These are phyloP conservation scores for Sinonovacula constricta DNA, from an alignment of 1,140 invertebrate genomes.

Conservation along the genomic window DNA sequence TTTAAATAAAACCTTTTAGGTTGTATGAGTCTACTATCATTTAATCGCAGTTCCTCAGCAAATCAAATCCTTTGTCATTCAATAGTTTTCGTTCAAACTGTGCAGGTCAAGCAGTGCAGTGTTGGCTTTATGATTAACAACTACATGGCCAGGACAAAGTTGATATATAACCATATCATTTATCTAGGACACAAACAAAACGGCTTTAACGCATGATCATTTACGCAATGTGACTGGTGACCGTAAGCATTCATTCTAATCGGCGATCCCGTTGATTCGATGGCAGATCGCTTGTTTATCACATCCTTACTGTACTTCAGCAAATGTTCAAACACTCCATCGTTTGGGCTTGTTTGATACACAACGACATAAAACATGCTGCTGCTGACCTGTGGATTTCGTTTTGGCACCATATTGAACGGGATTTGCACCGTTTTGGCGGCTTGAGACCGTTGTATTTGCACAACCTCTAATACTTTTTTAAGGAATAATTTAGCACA, in stretches of 20 bases:
- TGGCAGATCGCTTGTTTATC: neutral
- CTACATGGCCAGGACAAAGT: too few relatives aligned
- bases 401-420: neutral
- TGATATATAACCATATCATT: too few relatives aligned
- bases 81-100: too few relatives aligned
- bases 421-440: neutral
- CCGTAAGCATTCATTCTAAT: neutral
- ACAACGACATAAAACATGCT: neutral
- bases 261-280: too few relatives aligned
- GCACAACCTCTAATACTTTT: neutral
- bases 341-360: neutral
- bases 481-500: neutral
- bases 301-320: neutral
- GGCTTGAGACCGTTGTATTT: neutral
- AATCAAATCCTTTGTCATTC: too few relatives aligned
- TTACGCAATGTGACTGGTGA: neutral
- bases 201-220: neutral
- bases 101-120: too few relatives aligned
- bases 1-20: too few relatives aligned
- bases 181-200: neutral
- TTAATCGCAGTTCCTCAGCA: too few relatives aligned
- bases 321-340: neutral
- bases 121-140: too few relatives aligned
- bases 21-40: too few relatives aligned
- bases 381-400: too few relatives aligned